phyloP scores from a whole-genome alignment of 2,888 invertebrate species.

The Cylindroiulus punctatus region DNA sequence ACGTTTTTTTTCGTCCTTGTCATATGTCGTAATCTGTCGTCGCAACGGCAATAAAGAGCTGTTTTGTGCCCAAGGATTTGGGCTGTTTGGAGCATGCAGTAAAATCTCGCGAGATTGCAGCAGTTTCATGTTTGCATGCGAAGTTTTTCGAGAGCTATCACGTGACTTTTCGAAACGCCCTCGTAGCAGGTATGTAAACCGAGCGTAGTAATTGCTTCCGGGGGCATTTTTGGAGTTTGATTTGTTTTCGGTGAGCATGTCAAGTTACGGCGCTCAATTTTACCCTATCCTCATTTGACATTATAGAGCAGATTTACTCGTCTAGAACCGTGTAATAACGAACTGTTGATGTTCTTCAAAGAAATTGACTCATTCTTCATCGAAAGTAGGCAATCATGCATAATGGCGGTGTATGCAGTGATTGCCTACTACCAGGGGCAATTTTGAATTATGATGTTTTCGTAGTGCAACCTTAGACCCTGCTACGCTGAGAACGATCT shows the following conservation, averaged over 20 bases:
- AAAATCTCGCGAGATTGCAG: not conserved
- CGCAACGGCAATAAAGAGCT: not conserved
- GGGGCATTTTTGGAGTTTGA: too few relatives aligned
- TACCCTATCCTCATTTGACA: too few relatives aligned
- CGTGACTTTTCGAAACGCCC: too few relatives aligned
- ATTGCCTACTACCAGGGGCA: not conserved
- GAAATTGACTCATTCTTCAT: not conserved
- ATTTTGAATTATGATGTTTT: not conserved
- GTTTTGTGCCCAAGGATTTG: not conserved
- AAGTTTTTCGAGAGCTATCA: too few relatives aligned
- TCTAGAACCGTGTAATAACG: not conserved
- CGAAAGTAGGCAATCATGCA: not conserved
- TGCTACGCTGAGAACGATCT: too few relatives aligned
- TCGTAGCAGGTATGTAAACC: too few relatives aligned
- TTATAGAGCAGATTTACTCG: too few relatives aligned
- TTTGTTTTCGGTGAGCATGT: too few relatives aligned
- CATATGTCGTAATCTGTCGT: not conserved
- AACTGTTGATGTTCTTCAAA: not conserved
- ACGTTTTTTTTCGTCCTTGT: slow-evolving; percentile 21
- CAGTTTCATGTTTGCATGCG: too few relatives aligned
- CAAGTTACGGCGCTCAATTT: too few relatives aligned
- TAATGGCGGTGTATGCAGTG: not conserved
- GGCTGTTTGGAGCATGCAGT: not conserved
- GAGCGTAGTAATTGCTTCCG: too few relatives aligned
- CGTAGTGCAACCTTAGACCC: too few relatives aligned